Base-by-base conservation (phyloP, 2,113 vertebrate genomes). In the Corythoichthys intestinalis region DNA sequence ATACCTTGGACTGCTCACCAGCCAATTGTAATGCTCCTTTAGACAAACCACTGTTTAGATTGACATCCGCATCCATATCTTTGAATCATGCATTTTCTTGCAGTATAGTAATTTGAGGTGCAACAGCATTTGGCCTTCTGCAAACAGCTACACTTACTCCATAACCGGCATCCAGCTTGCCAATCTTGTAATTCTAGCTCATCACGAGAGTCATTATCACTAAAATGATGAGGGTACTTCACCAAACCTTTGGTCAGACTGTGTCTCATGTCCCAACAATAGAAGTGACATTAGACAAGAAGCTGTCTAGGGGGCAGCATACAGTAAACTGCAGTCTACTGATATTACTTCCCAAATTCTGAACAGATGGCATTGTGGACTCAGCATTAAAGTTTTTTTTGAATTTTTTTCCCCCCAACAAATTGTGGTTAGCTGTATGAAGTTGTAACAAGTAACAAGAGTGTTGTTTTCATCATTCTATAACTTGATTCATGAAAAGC, bases 241-340 rank as follows among this genome's bases (percentile, higher is more conserved):
- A 84, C 57, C 52, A 52, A 79, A 73, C 84, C 78, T 78, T 70
- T 12, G 38, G 70, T 74, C 66, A 75, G 71, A 76, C 75, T 67
- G 78, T 79, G 73, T 81, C 74, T 86, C 66, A 61, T 62, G 70
- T 67, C 67, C 78, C 80, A 84, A 85, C 77, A 83, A 77, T 83
- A 85, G 82, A 74, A 67, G 69, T 11, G 54, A 83, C 79, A 83
- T 86, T 81, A 87, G 80, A 85, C 79, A 84, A 83, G 77, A 80
- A 76, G 58, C 70, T n/a, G 46, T 75, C 67, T 72, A 41, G 39
- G 54, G 50, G 59, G 64, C 39, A 38, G 35, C 34, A 12, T 58
- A 38, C 56, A 58, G 34, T 37, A 14, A 37, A 15, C 56, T 58
- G 34, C 37, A 28, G 14, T 37, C 13, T 4, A 15, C 48, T 14